These are phyloP conservation scores for Geococcyx californianus DNA, from an alignment of 2,113 vertebrate genomes.

Conservation along the genomic window DNA sequence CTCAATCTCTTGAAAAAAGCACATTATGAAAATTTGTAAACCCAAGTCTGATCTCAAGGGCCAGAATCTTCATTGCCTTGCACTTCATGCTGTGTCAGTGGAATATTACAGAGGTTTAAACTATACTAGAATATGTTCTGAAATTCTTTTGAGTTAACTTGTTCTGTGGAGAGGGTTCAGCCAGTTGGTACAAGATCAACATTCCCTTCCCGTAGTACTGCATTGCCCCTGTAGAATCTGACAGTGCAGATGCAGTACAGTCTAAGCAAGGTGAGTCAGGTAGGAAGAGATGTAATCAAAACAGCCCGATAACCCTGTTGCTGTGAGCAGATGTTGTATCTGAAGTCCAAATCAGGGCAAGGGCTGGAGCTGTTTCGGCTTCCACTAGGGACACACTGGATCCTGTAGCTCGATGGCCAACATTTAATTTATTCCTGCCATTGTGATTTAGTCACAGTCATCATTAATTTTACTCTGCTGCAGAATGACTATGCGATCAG, in stretches of 20 bases:
- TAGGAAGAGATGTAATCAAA: background rate
- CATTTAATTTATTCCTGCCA: background rate
- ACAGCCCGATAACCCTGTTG: background rate
- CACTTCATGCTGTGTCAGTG: background rate
- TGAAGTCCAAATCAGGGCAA: background rate
- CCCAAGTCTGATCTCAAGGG: background rate
- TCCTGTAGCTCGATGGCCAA: background rate
- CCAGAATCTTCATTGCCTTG: background rate
- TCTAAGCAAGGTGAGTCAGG: background rate
- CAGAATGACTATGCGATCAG: background rate
- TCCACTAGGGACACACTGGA: background rate
- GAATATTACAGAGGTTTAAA: background rate
- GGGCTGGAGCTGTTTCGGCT: background rate
- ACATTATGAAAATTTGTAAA: background rate
- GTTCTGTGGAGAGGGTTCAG: background rate
- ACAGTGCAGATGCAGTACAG: background rate
- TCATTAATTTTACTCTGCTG: background rate
- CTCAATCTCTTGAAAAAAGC: background rate
- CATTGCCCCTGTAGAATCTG: background rate
- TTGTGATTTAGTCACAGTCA: background rate
- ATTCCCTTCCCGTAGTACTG: background rate
- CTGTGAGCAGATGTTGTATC: background rate
- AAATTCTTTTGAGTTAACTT: background rate
- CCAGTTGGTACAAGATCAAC: background rate
- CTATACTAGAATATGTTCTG: background rate